These are phyloP conservation scores for Panzeria rudis DNA, from an alignment of 2,888 invertebrate species.

Conservation along the genomic window DNA sequence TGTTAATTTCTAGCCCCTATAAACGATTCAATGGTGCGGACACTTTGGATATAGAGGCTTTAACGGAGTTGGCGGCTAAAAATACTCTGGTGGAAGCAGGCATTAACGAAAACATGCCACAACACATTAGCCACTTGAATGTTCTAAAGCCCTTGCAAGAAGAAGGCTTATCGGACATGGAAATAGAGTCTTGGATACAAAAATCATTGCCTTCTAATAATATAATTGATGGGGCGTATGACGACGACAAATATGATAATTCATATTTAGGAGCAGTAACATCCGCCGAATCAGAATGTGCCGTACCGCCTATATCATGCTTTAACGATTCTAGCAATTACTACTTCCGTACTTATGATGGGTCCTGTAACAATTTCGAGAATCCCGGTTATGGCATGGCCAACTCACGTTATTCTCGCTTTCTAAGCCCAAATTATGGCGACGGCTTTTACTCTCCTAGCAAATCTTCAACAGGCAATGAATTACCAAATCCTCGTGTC, in stretches of 20 bases:
- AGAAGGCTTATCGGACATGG: slow-evolving; percentile 7
- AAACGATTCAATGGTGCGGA: neutral
- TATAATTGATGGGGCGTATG: neutral
- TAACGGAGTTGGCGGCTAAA: slow-evolving; percentile 8
- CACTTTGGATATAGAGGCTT: slow-evolving; percentile 3
- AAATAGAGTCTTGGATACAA: slow-evolving; percentile 42
- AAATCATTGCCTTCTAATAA: slow-evolving; percentile 31
- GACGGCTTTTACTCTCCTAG: slow-evolving; percentile 73
- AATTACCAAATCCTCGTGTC: slow-evolving; percentile 78
- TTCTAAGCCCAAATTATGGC: slow-evolving; percentile 76
- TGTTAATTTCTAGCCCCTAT: slow-evolving; percentile 35
- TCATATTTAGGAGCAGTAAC: slow-evolving; percentile 25
- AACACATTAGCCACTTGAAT: slow-evolving; percentile 14
- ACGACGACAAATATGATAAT: neutral
- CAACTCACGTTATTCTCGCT: slow-evolving; percentile 75
- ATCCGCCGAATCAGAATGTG: slow-evolving; percentile 71
- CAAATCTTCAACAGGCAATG: slow-evolving; percentile 63
- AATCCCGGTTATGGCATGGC: slow-evolving; percentile 75
- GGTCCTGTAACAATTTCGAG: slow-evolving; percentile 79
- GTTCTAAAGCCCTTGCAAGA: slow-evolving; percentile 27
- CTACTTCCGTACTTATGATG: slow-evolving; percentile 78
- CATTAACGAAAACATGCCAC: slow-evolving; percentile 6
- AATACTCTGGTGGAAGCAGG: slow-evolving; percentile 32
- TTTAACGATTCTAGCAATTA: slow-evolving; percentile 75
- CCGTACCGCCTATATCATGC: slow-evolving; percentile 76